A percentile compares a stretch with the other conserved stretches of the same genome.
Evolutionary conservation across 2,888 invertebrate species (phyloP).

Genomic region (Acleris laterana): DNA sequence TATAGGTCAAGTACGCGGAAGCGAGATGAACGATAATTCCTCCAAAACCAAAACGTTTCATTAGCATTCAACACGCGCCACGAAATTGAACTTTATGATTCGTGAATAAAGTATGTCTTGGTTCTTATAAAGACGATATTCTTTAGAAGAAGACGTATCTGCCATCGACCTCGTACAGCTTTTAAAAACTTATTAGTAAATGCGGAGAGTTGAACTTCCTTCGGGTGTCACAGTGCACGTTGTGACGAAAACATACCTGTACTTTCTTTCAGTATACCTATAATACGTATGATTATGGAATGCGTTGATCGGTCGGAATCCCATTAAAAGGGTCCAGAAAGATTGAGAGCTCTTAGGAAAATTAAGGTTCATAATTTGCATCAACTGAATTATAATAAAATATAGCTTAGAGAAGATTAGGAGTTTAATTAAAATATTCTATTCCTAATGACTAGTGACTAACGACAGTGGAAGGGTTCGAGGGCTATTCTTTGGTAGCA

Average conservation of each 20-base stretch:
- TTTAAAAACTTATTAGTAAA: too few species aligned
- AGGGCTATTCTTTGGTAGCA: background rate
- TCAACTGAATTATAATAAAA: constrained; percentile 35
- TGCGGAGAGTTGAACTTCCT: too few species aligned
- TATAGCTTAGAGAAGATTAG: constrained; percentile 33
- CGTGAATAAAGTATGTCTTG: background rate
- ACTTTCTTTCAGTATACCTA: background rate
- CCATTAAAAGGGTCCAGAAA: constrained; percentile 53
- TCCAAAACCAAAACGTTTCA: constrained; percentile 6
- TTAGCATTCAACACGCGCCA: background rate
- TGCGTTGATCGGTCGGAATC: constrained; percentile 41
- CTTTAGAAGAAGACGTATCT: too few species aligned
- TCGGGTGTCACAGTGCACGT: too few species aligned
- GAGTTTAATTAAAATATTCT: constrained; percentile 19
- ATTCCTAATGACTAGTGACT: constrained; percentile 4
- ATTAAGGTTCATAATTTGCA: constrained; percentile 55
- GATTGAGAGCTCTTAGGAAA: constrained; percentile 61
- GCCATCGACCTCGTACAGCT: too few species aligned
- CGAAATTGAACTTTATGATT: constrained; percentile 1
- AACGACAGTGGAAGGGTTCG: constrained; percentile 12
- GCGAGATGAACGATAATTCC: constrained; percentile 36
- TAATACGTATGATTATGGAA: constrained; percentile 3
- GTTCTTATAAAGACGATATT: background rate
- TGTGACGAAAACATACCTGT: too few species aligned
- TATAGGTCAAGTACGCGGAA: constrained; percentile 61